Percentiles rank a stretch among this genome's conserved stretches.
Evolutionary conservation across 2,797 vertebrate species (phyloP).

Genomic region (Enoplosus armatus): DNA sequence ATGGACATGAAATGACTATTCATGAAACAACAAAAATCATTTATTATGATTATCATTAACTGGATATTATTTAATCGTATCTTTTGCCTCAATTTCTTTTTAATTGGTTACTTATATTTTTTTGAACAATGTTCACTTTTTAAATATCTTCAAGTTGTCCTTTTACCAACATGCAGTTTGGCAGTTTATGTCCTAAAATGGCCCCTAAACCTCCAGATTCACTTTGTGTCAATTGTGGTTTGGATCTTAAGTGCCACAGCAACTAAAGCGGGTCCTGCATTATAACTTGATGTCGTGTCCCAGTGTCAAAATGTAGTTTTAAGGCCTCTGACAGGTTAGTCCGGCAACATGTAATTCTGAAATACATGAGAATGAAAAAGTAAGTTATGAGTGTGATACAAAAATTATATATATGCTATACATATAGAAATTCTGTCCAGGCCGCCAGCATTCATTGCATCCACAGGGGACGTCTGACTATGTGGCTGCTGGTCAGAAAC

Average conservation of each 20-base stretch:
- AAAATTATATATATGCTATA: too few species aligned
- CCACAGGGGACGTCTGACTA: neutral
- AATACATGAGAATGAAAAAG: too few species aligned
- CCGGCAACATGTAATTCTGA: too few species aligned
- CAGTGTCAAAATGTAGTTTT: neutral
- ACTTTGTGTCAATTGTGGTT: neutral
- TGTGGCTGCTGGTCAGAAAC: neutral
- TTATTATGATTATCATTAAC: too few species aligned
- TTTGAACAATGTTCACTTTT: neutral
- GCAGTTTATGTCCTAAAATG: neutral
- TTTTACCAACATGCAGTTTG: neutral
- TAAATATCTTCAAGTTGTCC: neutral
- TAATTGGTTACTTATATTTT: neutral
- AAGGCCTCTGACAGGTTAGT: too few species aligned
- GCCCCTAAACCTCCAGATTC: neutral
- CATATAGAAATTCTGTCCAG: neutral
- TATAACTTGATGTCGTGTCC: neutral
- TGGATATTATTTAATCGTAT: neutral
- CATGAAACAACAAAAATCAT: neutral
- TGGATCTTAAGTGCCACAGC: neutral
- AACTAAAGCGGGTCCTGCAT: neutral
- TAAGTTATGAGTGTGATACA: neutral
- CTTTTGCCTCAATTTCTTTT: neutral
- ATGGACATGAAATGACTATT: slow-evolving; percentile 21
- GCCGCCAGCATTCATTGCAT: neutral